Evolutionary conservation across 2,888 invertebrate species (phyloP), one percentile per base, ranked within the genome.

Genomic region (Sialis lutaria): DNA sequence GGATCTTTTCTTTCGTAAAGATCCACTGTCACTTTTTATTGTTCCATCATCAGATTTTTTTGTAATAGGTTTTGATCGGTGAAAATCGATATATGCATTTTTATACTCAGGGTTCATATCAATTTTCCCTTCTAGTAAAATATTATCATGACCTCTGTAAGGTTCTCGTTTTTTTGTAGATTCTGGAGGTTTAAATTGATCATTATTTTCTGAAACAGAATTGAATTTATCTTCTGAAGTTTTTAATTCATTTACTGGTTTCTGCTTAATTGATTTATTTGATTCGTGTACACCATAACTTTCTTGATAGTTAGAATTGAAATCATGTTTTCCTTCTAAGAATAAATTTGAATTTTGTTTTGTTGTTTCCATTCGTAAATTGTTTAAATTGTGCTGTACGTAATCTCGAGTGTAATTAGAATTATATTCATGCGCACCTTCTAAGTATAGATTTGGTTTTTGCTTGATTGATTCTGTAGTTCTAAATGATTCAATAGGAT

Each of bases 101-200:
- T 58, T 63, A 50, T 67, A 67, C 52, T 69, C 68, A 0, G 66
- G 64, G 46, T 63, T 61, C 50, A 65, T 53, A 34, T 67, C 62
- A 6, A 63, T 56, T 30, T 57, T 57, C 8, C 64, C 64, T 43
- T 67, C 66, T 31, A 65, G 52, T 30, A 60, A 57, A 33, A 67
- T 54, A 53, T 60, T 65, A n/a, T 60, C 53, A 5, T 60, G 57
- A 52, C 57, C 59, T 48, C 58, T 63, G 1, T 58, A 49, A 1
- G 55, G 58, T 48, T 66, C 63, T 5, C 58, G 54, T 33, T 33
- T 39, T 33, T 58, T 58, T 3, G 52, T 42, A 6, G 48, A 47
- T 13, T 50, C 49, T 48, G 55, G 55, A 44, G 55, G 52, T 2
- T 54, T 53, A 47, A 53, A 57, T 44, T 58, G 53, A 6, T 49